These are phyloP conservation scores for Pachyrhynchus sulphureomaculatus DNA, from an alignment of 1,140 invertebrate genomes.

Conservation along the genomic window DNA sequence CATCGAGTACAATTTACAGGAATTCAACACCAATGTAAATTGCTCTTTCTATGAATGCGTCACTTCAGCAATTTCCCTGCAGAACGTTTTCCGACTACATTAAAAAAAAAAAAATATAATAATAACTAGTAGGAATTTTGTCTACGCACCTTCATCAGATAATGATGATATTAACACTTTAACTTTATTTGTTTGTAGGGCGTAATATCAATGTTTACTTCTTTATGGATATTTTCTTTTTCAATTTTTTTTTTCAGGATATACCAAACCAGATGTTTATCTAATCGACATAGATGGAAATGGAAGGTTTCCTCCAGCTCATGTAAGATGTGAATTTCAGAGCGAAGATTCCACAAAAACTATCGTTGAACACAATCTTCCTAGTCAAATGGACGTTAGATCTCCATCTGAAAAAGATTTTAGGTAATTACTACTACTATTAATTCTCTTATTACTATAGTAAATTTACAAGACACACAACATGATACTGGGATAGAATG, in stretches of 20 bases:
- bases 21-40: too few species aligned
- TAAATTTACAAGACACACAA: neutral
- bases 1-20: too few species aligned
- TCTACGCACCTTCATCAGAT: too few species aligned
- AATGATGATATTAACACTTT: too few species aligned
- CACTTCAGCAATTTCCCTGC: too few species aligned
- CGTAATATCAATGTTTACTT: too few species aligned
- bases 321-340: conserved; percentile 89
- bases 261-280: conserved; percentile 85
- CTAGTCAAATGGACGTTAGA: conserved; percentile 83
- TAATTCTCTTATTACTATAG: neutral
- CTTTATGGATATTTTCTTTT: neutral
- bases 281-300: conserved; percentile 92
- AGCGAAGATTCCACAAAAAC: conserved; percentile 85
- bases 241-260: conserved; percentile 52
- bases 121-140: too few species aligned
- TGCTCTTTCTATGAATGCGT: too few species aligned
- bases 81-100: too few species aligned
- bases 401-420: conserved; percentile 75
- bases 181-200: too few species aligned
- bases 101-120: too few species aligned
- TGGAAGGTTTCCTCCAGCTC: conserved; percentile 83
- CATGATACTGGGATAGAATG: too few species aligned
- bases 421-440: conserved; percentile 17
- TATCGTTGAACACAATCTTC: conserved; percentile 89